Evolutionary conservation across 1,140 invertebrate species (phyloP), one percentile per base, ranked within the genome.

Genomic region (Drosophila tristis): DNA sequence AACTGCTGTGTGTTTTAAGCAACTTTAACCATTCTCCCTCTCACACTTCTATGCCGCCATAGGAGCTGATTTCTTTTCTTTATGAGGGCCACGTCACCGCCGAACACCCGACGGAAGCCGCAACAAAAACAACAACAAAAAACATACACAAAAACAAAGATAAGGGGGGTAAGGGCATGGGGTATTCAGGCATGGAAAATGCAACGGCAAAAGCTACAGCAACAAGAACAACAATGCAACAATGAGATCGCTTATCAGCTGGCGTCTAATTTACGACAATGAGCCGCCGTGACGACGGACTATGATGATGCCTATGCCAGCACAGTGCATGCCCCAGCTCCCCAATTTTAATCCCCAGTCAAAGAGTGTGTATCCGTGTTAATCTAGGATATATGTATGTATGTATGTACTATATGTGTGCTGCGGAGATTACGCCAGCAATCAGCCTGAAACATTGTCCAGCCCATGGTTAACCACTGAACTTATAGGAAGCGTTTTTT

Each of bases 231-330:
- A 80, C 78, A 80, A 78, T 90, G 80, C 74, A 85, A 89, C 89
- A 90, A 86, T 87, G 80, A 90, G 85, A 90, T 90, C 80, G 81
- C 85, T 90, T 90, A 90, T 90, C 86, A 80, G 86, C 78, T 86
- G 80, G 85, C 85, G 85, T 90, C 85, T 90, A 90, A 90, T 90
- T 90, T 90, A 90, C 85, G 85, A 90, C 85, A 90, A 90, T 90
- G 85, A 90, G 85, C 73, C 68, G 80, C 59, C 75, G 59, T 53
- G 65, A 71, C 68, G 60, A 82, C 61, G 66, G 73, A 67, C 73
- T 35, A 11, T 35, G 9, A 20, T 20, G 31, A 35, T 35, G 84
- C 80, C 75, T 74, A 84, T 89, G 84, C 16, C 79, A 73, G 50
- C 82, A 73, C 54, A 42, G 73, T 20, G 42, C 53, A 20, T 31